Evolutionary conservation across 2,797 vertebrate species (phyloP).

Genomic region (Chromis chromis): DNA sequence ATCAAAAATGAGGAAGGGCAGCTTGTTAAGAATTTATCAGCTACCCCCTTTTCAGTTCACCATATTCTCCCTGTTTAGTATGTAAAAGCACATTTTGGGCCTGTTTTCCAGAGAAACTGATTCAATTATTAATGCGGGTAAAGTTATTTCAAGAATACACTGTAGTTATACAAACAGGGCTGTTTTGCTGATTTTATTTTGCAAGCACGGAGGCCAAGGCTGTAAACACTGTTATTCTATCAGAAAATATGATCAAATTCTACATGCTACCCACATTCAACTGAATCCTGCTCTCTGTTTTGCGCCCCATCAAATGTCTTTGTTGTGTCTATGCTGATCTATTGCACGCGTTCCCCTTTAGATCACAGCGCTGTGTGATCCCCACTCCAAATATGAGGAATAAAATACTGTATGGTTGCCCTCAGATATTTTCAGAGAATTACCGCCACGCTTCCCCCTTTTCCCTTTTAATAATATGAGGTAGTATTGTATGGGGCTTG

Average conservation of each 20-base stretch:
- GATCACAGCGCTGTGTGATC: slow-evolving; percentile 63
- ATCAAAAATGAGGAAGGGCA: slow-evolving; percentile 68
- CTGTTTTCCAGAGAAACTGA: slow-evolving; percentile 63
- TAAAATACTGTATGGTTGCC: slow-evolving; percentile 63
- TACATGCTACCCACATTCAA: slow-evolving; percentile 35
- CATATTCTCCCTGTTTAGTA: slow-evolving; percentile 59
- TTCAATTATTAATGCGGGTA: slow-evolving; percentile 76
- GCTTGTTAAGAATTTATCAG: slow-evolving; percentile 66
- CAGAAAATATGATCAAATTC: slow-evolving; percentile 52
- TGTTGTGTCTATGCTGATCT: slow-evolving; percentile 62
- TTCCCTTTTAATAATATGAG: slow-evolving; percentile 76
- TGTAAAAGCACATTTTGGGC: slow-evolving; percentile 58
- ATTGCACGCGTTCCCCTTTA: slow-evolving; percentile 49
- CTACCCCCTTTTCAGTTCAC: slow-evolving; percentile 39
- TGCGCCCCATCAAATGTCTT: slow-evolving; percentile 61
- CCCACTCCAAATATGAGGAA: slow-evolving; percentile 56
- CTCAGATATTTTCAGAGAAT: slow-evolving; percentile 77
- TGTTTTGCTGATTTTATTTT: slow-evolving; percentile 65
- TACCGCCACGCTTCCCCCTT: slow-evolving; percentile 70
- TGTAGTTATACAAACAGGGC: slow-evolving; percentile 44
- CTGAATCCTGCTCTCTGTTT: slow-evolving; percentile 51
- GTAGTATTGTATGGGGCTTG: slow-evolving; percentile 77
- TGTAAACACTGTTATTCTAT: slow-evolving; percentile 49
- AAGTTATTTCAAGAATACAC: slow-evolving; percentile 64
- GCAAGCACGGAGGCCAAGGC: slow-evolving; percentile 18